These are phyloP conservation scores for Diorhabda elongata DNA, from an alignment of 1,140 invertebrate genomes.

Conservation along the genomic window DNA sequence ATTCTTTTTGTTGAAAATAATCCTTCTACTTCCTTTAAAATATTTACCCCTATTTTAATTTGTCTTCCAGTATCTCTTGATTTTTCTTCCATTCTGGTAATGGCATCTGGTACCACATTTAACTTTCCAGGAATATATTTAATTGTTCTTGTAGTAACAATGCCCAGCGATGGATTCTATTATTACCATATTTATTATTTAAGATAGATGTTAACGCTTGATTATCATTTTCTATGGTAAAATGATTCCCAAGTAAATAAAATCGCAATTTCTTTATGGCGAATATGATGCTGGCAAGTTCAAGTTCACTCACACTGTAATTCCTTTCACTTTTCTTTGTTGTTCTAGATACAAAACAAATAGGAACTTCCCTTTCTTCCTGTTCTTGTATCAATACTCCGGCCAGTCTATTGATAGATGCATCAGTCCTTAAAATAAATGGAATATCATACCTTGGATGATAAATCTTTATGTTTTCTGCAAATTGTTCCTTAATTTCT, in stretches of 20 bases:
- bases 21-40: not conserved
- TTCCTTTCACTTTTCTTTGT: conserved; percentile 41
- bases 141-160: conserved; percentile 11
- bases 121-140: conserved; percentile 5
- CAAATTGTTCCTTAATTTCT: conserved; percentile 1
- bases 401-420: conserved; percentile 38
- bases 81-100: conserved; percentile 9
- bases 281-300: conserved; percentile 8
- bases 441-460: conserved; percentile 7
- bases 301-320: conserved; percentile 9
- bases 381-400: conserved; percentile 41
- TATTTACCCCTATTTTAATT: conserved; percentile 14
- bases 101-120: conserved; percentile 6
- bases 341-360: conserved; percentile 42
- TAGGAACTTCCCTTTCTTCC: conserved; percentile 34
- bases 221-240: conserved; percentile 7
- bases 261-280: conserved; percentile 7
- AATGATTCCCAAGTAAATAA: conserved; percentile 14
- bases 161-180: conserved; percentile 8
- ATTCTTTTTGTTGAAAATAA: conserved; percentile 5
- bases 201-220: conserved; percentile 8
- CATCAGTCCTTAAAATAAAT: conserved; percentile 35
- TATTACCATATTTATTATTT: conserved; percentile 11
- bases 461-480: conserved; percentile 7
- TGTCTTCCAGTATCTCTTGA: not conserved